phyloP scores from a whole-genome alignment of 2,797 vertebrate species.

The Morus bassanus region DNA sequence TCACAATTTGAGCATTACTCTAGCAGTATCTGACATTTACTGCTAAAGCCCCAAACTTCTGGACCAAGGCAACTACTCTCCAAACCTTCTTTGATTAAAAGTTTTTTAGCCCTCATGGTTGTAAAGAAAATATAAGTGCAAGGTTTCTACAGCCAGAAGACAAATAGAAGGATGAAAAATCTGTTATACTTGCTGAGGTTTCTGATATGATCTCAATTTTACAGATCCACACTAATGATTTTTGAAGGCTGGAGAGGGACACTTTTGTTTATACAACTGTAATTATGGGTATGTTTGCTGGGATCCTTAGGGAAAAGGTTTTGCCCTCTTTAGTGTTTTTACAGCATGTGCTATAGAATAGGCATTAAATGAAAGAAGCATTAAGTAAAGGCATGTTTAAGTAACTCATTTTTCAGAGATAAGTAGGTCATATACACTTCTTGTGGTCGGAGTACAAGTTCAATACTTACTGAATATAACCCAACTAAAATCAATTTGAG shows the following conservation, averaged over 20 bases:
- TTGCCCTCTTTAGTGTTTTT: constrained; percentile 27
- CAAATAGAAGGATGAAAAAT: not conserved
- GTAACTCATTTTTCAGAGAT: not conserved
- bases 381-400: not conserved
- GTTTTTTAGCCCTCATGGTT: not conserved
- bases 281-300: constrained; percentile 19
- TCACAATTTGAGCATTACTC: not conserved
- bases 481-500: not conserved
- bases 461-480: not conserved
- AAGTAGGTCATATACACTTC: not conserved
- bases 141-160: constrained; percentile 11
- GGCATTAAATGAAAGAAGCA: not conserved
- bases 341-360: not conserved
- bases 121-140: not conserved
- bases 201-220: constrained; percentile 28
- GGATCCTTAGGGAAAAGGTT: not conserved
- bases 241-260: constrained; percentile 42
- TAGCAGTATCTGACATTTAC: not conserved
- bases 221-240: not conserved
- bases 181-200: not conserved
- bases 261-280: constrained; percentile 36
- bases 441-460: not conserved
- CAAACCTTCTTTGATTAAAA: constrained; percentile 18
- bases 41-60: not conserved
- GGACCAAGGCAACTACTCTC: not conserved